Base-by-base conservation (phyloP, 2,888 invertebrate species). In the Orthonevra nobilis region DNA sequence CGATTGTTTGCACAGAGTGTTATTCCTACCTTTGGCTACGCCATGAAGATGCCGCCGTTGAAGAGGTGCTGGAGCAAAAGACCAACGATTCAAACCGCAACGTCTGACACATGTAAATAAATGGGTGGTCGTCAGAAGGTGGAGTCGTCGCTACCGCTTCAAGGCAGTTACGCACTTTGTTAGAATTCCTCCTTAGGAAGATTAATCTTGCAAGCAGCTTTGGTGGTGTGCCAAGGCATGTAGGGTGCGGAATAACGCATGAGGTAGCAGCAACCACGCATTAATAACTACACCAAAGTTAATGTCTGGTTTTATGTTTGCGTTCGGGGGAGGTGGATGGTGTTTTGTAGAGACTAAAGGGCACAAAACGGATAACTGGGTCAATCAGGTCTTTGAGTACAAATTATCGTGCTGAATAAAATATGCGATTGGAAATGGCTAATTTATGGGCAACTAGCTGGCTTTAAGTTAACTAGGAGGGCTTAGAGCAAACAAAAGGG, bases 1-100 rank as follows among this genome's bases (percentile, higher is more conserved):
- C 79, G 56, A 79, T 73, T 79, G 79, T 79, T 79, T 72, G 72
- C 77, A 60, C 77, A 79, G 66, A 79, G 77, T 66, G 66, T 79
- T 79, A 66, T 56, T 72, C 42, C 42, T 28, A 50, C 56, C 44
- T 34, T 32, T 48, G 28, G 50, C 30, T 48, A 30, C 26, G 68
- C 34, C 23, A 17, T 30, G 46, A 9, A 15, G 17, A 50, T 32
- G 40, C 19, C 19, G 28, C 26, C 17, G 26, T 12, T 12, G 28
- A 9, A 10, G 12, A 26, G 58, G 56, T 61, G 56, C 38, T 44
- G 63, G 9, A 48, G 50, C 34, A 50, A 58, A 42, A 69, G 69
- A 58, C 48, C 58, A 54, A 30, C 7, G 12, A 36, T 12, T 36
- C 19, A 15, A 23, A 46, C 61, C 69, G 34, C 32, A 32, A 52